Conservation (phyloP, 2,113 vertebrate species). For the Apeltes quadracus region DNA sequence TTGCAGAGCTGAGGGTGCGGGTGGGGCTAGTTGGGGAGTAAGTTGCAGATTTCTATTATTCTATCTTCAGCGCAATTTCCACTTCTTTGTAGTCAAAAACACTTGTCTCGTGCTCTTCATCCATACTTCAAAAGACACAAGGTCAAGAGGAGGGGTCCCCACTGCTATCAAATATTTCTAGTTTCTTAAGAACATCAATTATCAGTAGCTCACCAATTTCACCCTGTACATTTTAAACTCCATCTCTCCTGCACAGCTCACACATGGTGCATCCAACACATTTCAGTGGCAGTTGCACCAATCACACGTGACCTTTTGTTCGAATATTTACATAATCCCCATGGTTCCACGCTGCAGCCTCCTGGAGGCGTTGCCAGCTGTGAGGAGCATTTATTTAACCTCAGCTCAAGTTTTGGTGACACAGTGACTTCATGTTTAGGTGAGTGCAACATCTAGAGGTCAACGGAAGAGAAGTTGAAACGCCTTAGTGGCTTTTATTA, state of each 20-base stretch:
- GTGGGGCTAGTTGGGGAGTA: no score
- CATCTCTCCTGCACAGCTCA: background rate
- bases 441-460: constrained; percentile 53
- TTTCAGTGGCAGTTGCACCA: constrained; percentile 44
- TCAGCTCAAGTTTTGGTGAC: constrained; percentile 47
- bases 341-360: constrained; percentile 57
- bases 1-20: no score
- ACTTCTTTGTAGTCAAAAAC: constrained; percentile 56
- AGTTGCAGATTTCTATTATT: constrained; percentile 53
- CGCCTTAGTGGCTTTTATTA: constrained; percentile 15
- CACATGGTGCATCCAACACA: constrained; percentile 33
- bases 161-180: constrained; percentile 40
- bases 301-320: constrained; percentile 68
- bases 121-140: constrained; percentile 68
- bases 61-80: constrained; percentile 45
- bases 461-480: constrained; percentile 21
- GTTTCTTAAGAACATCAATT: constrained; percentile 39
- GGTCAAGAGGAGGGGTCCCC: constrained; percentile 46
- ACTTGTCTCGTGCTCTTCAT: constrained; percentile 69
- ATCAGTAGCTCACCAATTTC: constrained; percentile 31
- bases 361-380: constrained; percentile 55
- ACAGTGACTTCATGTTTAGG: constrained; percentile 54
- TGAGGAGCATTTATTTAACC: constrained; percentile 64
- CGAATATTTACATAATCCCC: constrained; percentile 74
- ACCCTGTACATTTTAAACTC: constrained; percentile 36